Evolutionary conservation across 2,888 invertebrate species (phyloP), one percentile per base, ranked within the genome.

Genomic region (Patella depressa): DNA sequence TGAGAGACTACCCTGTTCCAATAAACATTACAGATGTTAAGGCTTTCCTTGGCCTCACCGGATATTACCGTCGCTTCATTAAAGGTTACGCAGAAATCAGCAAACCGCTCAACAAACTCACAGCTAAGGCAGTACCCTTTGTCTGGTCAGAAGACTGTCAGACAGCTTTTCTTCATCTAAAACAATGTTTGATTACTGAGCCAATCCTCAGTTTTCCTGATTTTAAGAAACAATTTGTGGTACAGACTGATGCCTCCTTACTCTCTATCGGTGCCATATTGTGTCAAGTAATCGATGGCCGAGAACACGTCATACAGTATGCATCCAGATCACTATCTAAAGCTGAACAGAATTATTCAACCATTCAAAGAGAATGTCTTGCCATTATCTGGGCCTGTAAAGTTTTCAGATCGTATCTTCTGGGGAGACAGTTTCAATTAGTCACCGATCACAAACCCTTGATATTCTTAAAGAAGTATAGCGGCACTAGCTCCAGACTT

Each of bases 61-160:
- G 59, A 59, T 59, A n/a, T 59, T 59, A 7, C 15, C 15, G 78
- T 15, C 71, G 69, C 24, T 59, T 78, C 34, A 59, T 75, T 11
- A 72, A 65, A 72, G 53, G 69, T 53, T 78, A 75, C 53, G 54
- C 75, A 12, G 65, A 78, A 54, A 75, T 78, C 53, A 72, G 72
- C n/a, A 17, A 69, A n/a, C 78, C 78, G 3, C n/a, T 78, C n/a
- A 75, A 72, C 14, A 53, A 24, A 29, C 69, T 75, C 11, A 75
- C 78, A 0, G 59, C 57, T 9, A 78, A 78, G 53, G 74, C 71
- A 12, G 74, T 53, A 14, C 45, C 72, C 55, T 17, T 74, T 57
- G 74, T 57, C 59, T 34, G 7, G 12, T 14, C 24, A 57, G 14
- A 57, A 74, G 59, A 19, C 29, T 29, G 29, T 29, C 29, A 74